phyloP scores from a whole-genome alignment of 2,797 vertebrate genomes.

The Dermochelys coriacea region DNA sequence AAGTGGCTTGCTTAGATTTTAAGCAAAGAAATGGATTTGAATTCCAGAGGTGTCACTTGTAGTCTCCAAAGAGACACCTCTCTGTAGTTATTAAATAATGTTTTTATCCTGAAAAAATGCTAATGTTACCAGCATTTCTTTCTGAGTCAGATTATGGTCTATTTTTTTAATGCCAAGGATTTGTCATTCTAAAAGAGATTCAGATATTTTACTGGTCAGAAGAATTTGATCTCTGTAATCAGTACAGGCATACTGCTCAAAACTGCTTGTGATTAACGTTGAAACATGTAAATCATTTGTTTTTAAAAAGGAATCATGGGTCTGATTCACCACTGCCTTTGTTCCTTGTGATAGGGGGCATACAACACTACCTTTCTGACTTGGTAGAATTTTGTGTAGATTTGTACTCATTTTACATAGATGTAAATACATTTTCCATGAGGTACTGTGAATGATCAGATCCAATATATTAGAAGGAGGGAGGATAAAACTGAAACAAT shows the following conservation, averaged over 20 bases:
- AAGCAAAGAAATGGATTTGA: background rate
- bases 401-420: background rate
- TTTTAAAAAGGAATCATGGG: background rate
- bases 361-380: background rate
- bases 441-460: background rate
- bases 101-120: background rate
- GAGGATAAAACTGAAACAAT: background rate
- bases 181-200: background rate
- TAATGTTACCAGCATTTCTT: background rate
- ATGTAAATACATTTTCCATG: background rate
- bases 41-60: background rate
- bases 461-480: background rate
- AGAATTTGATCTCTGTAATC: background rate
- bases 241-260: background rate
- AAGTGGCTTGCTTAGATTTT: conserved; percentile 1
- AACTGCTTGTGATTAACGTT: accelerated
- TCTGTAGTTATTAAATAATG: background rate
- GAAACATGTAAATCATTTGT: background rate
- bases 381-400: background rate
- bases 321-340: background rate
- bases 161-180: background rate
- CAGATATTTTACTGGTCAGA: background rate
- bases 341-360: background rate
- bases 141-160: background rate
- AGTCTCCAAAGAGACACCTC: background rate